Conservation (phyloP, 2,797 vertebrate genomes). For the Acipenser ruthenus region DNA sequence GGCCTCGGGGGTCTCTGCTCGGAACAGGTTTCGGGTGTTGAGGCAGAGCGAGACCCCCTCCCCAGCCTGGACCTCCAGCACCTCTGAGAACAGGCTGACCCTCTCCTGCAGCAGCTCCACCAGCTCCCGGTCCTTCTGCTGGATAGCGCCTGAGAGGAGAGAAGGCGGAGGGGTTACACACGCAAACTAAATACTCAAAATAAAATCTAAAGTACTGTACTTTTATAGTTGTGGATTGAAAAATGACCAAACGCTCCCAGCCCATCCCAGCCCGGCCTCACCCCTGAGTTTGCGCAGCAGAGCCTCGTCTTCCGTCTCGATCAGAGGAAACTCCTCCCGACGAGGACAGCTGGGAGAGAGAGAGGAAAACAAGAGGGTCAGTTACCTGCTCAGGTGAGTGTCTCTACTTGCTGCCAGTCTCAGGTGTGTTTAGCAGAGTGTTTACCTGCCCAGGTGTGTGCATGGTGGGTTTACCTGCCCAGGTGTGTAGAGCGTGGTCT, state of each 20-base stretch:
- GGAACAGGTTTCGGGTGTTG: conserved; percentile 66
- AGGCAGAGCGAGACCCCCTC: conserved; percentile 33
- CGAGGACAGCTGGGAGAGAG: conserved; percentile 66
- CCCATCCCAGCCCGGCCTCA: conserved; percentile 25
- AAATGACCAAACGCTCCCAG: neutral
- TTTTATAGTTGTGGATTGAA: neutral
- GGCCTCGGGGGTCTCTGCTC: conserved; percentile 60
- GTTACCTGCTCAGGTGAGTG: neutral
- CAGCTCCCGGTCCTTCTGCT: conserved; percentile 77
- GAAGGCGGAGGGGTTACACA: neutral
- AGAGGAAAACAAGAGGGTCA: neutral
- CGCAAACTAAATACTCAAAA: neutral
- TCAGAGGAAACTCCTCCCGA: conserved; percentile 80
- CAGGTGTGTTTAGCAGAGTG: neutral
- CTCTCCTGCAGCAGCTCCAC: conserved; percentile 76
- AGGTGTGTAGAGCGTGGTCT: neutral
- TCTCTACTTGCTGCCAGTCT: neutral
- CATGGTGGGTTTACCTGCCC: neutral
- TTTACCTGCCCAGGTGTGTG: neutral
- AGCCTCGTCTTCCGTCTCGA: conserved; percentile 83
- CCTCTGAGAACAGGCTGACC: conserved; percentile 74
- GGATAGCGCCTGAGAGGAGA: conserved; percentile 65
- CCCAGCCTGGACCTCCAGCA: conserved; percentile 62
- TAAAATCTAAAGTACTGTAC: no score
- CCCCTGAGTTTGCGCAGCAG: conserved; percentile 70